phyloP scores from a whole-genome alignment of 2,888 invertebrate genomes.

The Ophonus ardosiacus region DNA sequence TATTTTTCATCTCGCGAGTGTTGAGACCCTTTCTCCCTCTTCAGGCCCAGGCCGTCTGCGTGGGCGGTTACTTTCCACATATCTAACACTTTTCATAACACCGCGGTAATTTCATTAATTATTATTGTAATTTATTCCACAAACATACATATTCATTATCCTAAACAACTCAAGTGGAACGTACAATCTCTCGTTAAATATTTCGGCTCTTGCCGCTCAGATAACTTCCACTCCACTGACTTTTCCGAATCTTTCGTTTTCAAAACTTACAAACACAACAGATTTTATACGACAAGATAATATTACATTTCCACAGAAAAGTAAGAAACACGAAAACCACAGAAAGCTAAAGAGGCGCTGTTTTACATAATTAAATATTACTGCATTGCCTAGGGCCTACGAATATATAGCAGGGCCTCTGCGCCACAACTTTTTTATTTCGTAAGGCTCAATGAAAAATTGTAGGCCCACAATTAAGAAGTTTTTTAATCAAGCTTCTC shows the following conservation, averaged over 20 bases:
- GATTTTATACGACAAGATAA: background rate
- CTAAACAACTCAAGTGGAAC: conserved; percentile 35
- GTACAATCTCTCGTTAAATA: conserved; percentile 39
- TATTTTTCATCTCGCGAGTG: conserved; percentile 24
- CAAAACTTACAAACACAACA: conserved; percentile 11
- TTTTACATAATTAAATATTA: background rate
- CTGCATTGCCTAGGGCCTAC: background rate
- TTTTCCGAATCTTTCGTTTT: conserved; percentile 1
- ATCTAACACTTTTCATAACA: conserved; percentile 26
- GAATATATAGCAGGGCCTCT: no score
- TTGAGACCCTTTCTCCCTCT: background rate
- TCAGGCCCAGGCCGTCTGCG: background rate
- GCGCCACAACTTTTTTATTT: no score
- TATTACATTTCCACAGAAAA: background rate
- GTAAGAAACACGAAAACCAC: background rate
- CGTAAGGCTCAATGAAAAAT: no score
- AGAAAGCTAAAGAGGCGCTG: background rate
- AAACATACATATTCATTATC: conserved; percentile 48
- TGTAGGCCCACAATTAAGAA: no score
- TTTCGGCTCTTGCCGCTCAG: conserved; percentile 19
- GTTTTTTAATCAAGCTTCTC: no score
- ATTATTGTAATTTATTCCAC: conserved; percentile 46
- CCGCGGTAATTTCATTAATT: conserved; percentile 8
- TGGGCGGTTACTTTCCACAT: background rate
- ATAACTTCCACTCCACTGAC: conserved; percentile 17